phyloP scores from a whole-genome alignment of 2,797 vertebrate genomes.

The Spea hammondii region DNA sequence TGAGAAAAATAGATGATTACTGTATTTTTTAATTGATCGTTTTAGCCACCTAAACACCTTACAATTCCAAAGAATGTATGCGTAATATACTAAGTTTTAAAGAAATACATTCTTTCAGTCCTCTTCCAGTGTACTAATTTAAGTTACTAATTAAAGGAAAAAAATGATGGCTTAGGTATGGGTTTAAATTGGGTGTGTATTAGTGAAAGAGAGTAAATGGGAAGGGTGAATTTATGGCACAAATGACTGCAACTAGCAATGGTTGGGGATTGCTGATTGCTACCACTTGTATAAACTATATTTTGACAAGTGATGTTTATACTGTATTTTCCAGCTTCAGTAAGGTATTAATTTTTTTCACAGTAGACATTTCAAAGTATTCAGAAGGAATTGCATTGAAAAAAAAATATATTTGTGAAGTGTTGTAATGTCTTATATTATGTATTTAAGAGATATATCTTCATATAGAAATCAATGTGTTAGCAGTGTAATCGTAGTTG shows the following conservation, averaged over 20 bases:
- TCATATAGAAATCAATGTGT: no score
- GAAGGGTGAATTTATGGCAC: conserved; percentile 26
- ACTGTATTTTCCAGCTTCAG: conserved; percentile 1
- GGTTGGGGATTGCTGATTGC: conserved; percentile 41
- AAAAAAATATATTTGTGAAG: conserved; percentile 1
- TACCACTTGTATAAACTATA: conserved; percentile 49
- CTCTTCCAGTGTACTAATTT: no score
- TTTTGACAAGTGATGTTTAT: conserved; percentile 33
- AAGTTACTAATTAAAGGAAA: no score
- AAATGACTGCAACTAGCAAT: conserved; percentile 14
- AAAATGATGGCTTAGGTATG: no score
- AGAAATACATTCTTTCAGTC: no score
- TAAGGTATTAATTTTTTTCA: conserved; percentile 13
- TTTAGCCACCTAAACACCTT: no score
- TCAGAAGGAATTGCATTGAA: conserved; percentile 1
- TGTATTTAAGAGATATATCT: background rate
- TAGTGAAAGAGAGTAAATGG: conserved; percentile 14
- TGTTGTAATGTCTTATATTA: conserved; percentile 10
- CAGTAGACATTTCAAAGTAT: conserved; percentile 20
- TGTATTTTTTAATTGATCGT: no score
- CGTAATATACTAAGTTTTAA: no score
- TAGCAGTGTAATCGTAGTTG: no score
- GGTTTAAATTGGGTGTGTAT: background rate
- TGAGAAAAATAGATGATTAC: no score
- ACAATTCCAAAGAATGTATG: no score